Evolutionary conservation across 2,797 vertebrate species (phyloP), one percentile per base, ranked within the genome.

Genomic region (Gobionotothen gibberifrons): DNA sequence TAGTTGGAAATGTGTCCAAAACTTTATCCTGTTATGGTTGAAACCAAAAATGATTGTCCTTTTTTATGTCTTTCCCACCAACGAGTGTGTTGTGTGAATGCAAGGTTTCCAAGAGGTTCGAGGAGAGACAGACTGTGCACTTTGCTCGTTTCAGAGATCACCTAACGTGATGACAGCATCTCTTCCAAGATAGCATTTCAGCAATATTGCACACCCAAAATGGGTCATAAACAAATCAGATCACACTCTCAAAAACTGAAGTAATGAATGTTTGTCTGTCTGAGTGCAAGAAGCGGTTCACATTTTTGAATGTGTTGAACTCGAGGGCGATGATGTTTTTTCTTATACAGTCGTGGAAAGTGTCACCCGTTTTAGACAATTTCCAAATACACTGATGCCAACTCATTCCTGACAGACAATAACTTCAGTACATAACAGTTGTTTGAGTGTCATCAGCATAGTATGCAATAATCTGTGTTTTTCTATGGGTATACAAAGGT

Each of bases 391-490:
- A 78, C 48, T 49, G 83, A 79, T 63, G 78, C 83, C 75, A 84
- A 79, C 83, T 86, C 69, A 82, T 89, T 89, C 86, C 83, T 83
- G 81, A 71, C 71, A 69, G 82, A 81, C 81, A 76, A 77, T 63
- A 78, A 83, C 81, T 80, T 83, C 69, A 72, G 79, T 83, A 75
- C 86, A 75, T 82, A 88, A 72, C 77, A 51, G 60, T 83, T 82
- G 84, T 85, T 40, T 58, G 79, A 81, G 83, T 87, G 85, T 86
- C 85, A 82, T 91, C 90, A 90, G 87, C 91, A 88, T 83, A 85
- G 83, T 92, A 92, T 93, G 90, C 92, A 93, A 92, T 91, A 92
- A 92, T 90, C 85, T 88, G 69, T 90, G 81, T 86, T 69, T 72
- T 87, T 86, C 74, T 85, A 83, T 72, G 64, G 74, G n/a, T 75